Conservation (phyloP, 1,140 invertebrate species). For the Brachionus calyciflorus region DNA sequence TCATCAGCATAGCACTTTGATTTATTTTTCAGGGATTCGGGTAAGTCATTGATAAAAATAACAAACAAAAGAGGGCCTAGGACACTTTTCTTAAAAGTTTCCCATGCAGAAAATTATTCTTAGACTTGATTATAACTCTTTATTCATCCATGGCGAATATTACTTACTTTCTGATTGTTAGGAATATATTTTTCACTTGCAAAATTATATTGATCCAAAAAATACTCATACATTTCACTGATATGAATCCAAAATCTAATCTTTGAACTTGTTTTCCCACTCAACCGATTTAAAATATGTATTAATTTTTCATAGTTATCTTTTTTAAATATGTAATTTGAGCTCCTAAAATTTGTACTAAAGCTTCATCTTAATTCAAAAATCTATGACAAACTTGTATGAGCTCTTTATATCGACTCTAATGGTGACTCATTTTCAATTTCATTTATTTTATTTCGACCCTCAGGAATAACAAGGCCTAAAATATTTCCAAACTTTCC, state of each 20-base stretch:
- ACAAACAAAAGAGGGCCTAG: too few species aligned
- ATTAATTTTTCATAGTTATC: neutral
- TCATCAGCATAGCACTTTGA: too few species aligned
- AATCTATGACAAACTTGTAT: neutral
- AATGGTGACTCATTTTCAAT: neutral
- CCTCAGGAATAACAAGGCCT: neutral
- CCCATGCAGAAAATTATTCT: neutral
- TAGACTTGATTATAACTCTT: neutral
- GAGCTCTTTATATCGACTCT: neutral
- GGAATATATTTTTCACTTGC: neutral
- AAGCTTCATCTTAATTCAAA: neutral
- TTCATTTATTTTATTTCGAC: neutral
- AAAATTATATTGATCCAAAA: neutral
- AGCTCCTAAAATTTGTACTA: neutral
- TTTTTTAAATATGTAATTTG: neutral
- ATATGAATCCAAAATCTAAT: neutral
- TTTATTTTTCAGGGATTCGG: too few species aligned
- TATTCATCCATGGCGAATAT: neutral
- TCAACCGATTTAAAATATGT: neutral
- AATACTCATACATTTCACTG: constrained; percentile 17
- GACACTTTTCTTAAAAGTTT: too few species aligned
- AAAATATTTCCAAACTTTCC: neutral
- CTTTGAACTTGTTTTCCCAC: neutral
- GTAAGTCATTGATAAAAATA: too few species aligned
- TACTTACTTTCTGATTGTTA: neutral